Percentiles rank a stretch among this genome's conserved stretches.
Evolutionary conservation across 2,797 vertebrate species (phyloP).

Genomic region (Varecia variegata): DNA sequence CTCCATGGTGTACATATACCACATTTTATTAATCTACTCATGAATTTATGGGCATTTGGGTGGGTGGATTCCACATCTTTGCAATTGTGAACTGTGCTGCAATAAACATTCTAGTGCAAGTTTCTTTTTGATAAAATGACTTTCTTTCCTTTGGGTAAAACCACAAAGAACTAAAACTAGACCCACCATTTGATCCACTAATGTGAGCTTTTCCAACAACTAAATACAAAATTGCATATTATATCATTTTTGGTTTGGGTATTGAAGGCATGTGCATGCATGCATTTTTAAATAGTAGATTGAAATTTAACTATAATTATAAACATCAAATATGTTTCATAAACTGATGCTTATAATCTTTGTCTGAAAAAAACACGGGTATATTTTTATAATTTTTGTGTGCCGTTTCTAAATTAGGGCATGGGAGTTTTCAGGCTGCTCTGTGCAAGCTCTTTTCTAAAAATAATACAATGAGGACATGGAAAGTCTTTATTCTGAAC

Average conservation of each 20-base stretch:
- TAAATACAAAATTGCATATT: conserved; percentile 52
- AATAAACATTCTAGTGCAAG: no score
- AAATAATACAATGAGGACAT: conserved; percentile 62
- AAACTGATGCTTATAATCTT: conserved; percentile 56
- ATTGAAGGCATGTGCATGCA: background rate
- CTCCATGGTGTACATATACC: no score
- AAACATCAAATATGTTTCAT: conserved; percentile 68
- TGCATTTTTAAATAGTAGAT: conserved; percentile 60
- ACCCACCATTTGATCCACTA: background rate
- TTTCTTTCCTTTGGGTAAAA: no score
- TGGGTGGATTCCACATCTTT: no score
- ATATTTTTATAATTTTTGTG: conserved; percentile 59
- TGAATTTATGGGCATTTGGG: no score
- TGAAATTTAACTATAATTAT: conserved; percentile 66
- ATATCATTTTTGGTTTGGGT: conserved; percentile 33
- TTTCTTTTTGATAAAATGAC: no score
- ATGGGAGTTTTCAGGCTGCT: conserved; percentile 37
- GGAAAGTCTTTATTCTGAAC: conserved; percentile 61
- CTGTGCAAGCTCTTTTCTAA: conserved; percentile 65
- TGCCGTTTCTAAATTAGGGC: conserved; percentile 69
- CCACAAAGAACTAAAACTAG: no score
- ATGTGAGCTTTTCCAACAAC: background rate
- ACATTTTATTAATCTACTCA: no score
- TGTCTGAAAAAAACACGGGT: background rate
- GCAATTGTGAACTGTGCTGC: no score